A percentile compares a stretch with the other conserved stretches of the same genome.
Evolutionary conservation across 1,140 invertebrate species (phyloP).

Genomic region (Dreissena rostriformis): DNA sequence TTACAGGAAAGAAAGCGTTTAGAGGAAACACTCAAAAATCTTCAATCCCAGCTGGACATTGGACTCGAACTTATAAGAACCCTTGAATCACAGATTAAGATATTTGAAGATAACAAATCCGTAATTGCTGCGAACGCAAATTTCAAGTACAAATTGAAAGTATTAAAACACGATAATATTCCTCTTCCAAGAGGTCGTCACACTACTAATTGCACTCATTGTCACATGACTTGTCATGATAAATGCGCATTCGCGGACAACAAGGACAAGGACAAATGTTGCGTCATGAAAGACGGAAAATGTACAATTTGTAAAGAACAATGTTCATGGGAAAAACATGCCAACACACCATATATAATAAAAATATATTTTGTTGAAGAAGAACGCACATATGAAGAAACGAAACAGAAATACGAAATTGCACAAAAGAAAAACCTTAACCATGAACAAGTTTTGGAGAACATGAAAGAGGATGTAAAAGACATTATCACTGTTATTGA

Average conservation of each 20-base stretch:
- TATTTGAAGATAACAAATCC: neutral
- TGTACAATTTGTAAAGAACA: neutral
- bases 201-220: neutral
- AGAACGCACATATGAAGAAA: neutral
- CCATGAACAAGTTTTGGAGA: constrained; percentile 5
- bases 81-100: neutral
- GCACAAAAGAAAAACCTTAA: neutral
- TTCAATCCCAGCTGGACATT: neutral
- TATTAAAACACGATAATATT: neutral
- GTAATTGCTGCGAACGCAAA: neutral
- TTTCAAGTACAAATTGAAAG: neutral
- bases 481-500: neutral
- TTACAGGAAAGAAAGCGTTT: neutral
- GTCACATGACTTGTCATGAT: constrained; percentile 1
- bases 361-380: neutral
- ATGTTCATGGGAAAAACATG: neutral
- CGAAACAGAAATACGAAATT: neutral
- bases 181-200: neutral
- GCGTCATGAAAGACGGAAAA: neutral
- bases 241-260: neutral
- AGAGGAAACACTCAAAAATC: neutral
- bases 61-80: neutral
- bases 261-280: constrained; percentile 1
- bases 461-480: constrained; percentile 20
- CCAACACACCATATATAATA: neutral